phyloP scores from a whole-genome alignment of 2,113 vertebrate genomes.

The mouse (Mus musculus) region DNA sequence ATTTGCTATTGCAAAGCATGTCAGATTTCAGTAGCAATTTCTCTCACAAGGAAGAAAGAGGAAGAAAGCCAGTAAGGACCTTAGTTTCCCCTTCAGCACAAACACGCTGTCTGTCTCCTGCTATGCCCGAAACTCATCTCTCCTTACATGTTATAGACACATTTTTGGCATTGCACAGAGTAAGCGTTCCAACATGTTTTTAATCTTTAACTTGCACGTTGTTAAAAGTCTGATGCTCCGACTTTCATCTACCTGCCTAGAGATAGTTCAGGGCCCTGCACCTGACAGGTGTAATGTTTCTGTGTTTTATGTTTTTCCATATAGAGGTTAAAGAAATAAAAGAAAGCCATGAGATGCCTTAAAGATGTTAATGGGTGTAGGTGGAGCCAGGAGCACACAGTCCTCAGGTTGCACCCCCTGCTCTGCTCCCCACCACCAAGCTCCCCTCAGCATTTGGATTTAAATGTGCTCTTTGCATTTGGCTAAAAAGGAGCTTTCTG shows the following conservation, averaged over 20 bases:
- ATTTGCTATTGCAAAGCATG: not conserved
- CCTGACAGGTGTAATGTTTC: slow-evolving; percentile 68
- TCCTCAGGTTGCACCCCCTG: not conserved
- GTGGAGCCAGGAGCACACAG: not conserved
- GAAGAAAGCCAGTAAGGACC: slow-evolving; percentile 55
- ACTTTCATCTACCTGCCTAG: slow-evolving; percentile 87
- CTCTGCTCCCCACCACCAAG: not conserved
- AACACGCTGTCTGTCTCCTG: slow-evolving; percentile 81
- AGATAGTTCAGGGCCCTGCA: slow-evolving; percentile 80
- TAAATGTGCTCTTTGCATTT: not conserved
- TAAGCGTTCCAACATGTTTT: slow-evolving; percentile 92
- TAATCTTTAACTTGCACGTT: slow-evolving; percentile 87
- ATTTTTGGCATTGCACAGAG: slow-evolving; percentile 92
- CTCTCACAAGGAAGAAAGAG: not conserved
- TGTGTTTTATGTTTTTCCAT: slow-evolving; percentile 60
- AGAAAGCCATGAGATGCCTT: slow-evolving; percentile 41
- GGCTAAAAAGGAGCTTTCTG: slow-evolving; percentile 31
- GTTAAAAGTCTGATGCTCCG: slow-evolving; percentile 89
- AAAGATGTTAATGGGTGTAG: slow-evolving; percentile 46
- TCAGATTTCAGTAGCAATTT: slow-evolving; percentile 41
- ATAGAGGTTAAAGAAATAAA: slow-evolving; percentile 59
- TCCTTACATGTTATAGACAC: slow-evolving; percentile 89
- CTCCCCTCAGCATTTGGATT: not conserved
- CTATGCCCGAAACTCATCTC: slow-evolving; percentile 83
- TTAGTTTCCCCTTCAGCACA: slow-evolving; percentile 49